Evolutionary conservation across 2,797 vertebrate species (phyloP).

Genomic region (Philypnodon macrostomus): DNA sequence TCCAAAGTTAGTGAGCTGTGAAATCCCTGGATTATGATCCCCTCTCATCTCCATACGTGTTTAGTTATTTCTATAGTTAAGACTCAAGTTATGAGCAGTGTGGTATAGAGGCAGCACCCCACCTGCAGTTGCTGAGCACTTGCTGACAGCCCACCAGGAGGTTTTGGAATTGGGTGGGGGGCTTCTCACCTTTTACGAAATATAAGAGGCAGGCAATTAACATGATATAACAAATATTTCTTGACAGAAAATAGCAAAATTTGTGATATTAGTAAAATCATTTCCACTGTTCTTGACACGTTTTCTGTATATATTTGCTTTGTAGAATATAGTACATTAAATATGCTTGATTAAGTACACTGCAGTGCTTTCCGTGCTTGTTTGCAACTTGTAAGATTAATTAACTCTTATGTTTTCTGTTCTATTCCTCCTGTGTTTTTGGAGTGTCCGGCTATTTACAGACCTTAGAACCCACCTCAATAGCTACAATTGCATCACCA

Average conservation of each 20-base stretch:
- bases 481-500: background rate
- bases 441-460: background rate
- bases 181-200: conserved; percentile 41
- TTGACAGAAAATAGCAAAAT: no score
- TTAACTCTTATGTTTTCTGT: conserved; percentile 1
- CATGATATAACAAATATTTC: no score
- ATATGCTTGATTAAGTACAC: no score
- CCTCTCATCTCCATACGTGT: conserved; percentile 47
- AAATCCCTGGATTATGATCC: conserved; percentile 68
- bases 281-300: no score
- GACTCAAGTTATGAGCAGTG: conserved; percentile 6
- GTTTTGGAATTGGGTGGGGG: conserved; percentile 19
- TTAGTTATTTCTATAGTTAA: conserved; percentile 47
- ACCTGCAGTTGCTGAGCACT: conserved; percentile 46
- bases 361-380: no score
- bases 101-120: conserved; percentile 26
- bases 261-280: no score
- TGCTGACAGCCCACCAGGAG: conserved; percentile 37
- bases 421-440: conserved; percentile 2
- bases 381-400: no score
- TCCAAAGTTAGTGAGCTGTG: conserved; percentile 68
- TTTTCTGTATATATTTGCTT: background rate
- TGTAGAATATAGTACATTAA: conserved; percentile 4
- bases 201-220: conserved; percentile 12
- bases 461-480: background rate